These are phyloP conservation scores for Falco novaeseelandiae DNA, from an alignment of 2,797 vertebrate genomes.

Conservation along the genomic window DNA sequence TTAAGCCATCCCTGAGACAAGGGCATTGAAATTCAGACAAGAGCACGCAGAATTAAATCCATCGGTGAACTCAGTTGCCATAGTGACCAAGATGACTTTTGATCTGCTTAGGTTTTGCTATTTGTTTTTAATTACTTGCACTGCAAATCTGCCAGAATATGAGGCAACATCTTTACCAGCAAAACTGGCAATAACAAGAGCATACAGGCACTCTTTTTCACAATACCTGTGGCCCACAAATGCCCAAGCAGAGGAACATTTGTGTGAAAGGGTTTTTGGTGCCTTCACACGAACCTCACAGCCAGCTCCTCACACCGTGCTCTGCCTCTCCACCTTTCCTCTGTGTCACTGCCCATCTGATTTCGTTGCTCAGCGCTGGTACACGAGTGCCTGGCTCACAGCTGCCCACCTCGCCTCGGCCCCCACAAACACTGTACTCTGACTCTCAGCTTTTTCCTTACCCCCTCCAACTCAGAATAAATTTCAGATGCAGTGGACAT, in stretches of 20 bases:
- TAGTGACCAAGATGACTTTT: background rate
- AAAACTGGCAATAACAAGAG: background rate
- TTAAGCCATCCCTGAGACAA: background rate
- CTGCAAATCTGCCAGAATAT: background rate
- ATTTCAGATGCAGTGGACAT: background rate
- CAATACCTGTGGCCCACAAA: background rate
- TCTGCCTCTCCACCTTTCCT: background rate
- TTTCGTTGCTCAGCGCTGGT: rapidly evolving
- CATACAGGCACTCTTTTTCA: rapidly evolving
- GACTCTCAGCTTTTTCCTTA: background rate
- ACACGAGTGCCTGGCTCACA: rapidly evolving
- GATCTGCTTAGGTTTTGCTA: background rate
- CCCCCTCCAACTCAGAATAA: background rate
- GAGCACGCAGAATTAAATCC: background rate
- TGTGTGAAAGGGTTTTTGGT: background rate
- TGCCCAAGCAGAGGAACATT: background rate
- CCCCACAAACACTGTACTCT: background rate
- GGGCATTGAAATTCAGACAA: background rate
- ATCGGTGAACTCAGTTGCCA: background rate
- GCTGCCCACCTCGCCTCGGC: background rate
- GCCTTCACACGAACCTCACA: background rate
- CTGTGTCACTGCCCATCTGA: background rate
- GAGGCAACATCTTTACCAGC: background rate
- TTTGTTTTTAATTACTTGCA: background rate
- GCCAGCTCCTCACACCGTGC: background rate